These are phyloP conservation scores for Brachirus orientalis DNA, from an alignment of 2,113 vertebrate genomes.

Conservation along the genomic window DNA sequence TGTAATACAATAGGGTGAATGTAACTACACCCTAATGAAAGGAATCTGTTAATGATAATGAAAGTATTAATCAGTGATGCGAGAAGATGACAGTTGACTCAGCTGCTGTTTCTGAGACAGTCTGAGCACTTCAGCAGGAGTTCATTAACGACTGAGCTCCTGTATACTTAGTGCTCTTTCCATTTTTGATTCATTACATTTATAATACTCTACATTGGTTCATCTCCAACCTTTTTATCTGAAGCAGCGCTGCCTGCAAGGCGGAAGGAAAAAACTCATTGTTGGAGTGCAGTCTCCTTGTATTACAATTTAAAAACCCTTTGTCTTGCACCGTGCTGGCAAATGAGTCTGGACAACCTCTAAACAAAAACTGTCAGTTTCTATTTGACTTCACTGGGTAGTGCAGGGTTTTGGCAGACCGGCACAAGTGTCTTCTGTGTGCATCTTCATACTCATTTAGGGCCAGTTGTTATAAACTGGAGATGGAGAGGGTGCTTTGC, in stretches of 20 bases:
- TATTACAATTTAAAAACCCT: slow-evolving; percentile 77
- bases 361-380: slow-evolving; percentile 83
- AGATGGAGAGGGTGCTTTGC: slow-evolving; percentile 49
- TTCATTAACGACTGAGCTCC: slow-evolving; percentile 66
- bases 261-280: slow-evolving; percentile 74
- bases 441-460: slow-evolving; percentile 68
- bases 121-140: slow-evolving; percentile 59
- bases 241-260: slow-evolving; percentile 52
- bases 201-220: slow-evolving; percentile 77
- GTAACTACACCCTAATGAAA: too few relatives aligned
- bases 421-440: slow-evolving; percentile 67
- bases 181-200: slow-evolving; percentile 75
- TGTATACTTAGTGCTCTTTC: slow-evolving; percentile 60
- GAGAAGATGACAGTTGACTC: slow-evolving; percentile 37
- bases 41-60: slow-evolving; percentile 35
- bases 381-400: slow-evolving; percentile 70
- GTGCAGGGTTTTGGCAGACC: slow-evolving; percentile 73
- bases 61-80: slow-evolving; percentile 35
- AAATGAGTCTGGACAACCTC: slow-evolving; percentile 82
- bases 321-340: slow-evolving; percentile 67
- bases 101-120: slow-evolving; percentile 35
- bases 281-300: slow-evolving; percentile 62
- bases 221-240: slow-evolving; percentile 68
- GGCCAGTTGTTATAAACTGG: slow-evolving; percentile 53
- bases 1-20: too few relatives aligned